Evolutionary conservation across 1,140 invertebrate species (phyloP), one percentile per base, ranked within the genome.

Genomic region (Brachionus sp.): DNA sequence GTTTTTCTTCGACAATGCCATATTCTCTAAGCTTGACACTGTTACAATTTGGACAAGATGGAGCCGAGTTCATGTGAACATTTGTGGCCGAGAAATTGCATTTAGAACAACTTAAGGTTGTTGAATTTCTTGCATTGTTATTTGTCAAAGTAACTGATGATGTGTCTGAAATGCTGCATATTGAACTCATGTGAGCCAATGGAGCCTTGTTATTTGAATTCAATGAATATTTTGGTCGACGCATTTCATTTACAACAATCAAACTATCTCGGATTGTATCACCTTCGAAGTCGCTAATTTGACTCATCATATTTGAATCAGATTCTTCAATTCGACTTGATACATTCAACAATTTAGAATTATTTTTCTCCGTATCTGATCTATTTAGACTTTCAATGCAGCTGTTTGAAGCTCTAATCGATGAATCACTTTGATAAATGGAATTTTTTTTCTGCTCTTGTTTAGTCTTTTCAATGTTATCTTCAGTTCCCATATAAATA

Each of bases 171-270:
- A 82, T 10, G 85, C 84, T 62, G 25, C 50, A 37, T 12, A 64
- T 29, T 85, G 84, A 46, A 85, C 87, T 82, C 86, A 84, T 10
- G 85, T 86, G 83, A 88, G 87, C 19, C 87, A 84, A 50, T 44
- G 66, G 53, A n/a, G 84, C 73, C 84, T 84, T 80, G 16, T 23
- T 3, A n/a, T 23, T 23, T n/a, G 70, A 44, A 23, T 44, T 75
- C 13, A 46, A 23, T 7, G 50, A 80, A 23, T 57, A 62, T 16
- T 53, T 44, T 25, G 33, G 12, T 23, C 39, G 37, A 6, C 25
- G 29, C 12, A 12, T n/a, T 66, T 80, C 77, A n/a, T 80, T 66
- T 5, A 66, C 13, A 5, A 66, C 35, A 23, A 70, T 39, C 16
- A 70, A 42, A 46, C 80, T 68, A 70, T 68, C 57, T 39, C 77